Evolutionary conservation across 2,113 vertebrate genomes (phyloP).

Genomic region (Nymphicus hollandicus): DNA sequence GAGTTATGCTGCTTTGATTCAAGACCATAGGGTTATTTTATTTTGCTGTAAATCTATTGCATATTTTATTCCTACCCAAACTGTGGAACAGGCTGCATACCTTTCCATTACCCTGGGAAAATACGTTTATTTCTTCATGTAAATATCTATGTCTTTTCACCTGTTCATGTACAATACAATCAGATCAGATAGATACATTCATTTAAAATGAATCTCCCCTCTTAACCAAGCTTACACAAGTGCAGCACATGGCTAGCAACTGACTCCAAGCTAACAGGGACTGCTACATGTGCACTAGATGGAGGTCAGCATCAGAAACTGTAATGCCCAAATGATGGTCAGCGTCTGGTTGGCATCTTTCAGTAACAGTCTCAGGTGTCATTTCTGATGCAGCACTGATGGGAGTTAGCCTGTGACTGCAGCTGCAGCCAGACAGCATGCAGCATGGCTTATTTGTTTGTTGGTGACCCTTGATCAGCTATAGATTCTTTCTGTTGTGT

Average conservation of each 20-base stretch:
- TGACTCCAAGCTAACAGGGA: neutral
- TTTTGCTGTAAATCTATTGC: neutral
- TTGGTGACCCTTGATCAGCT: neutral
- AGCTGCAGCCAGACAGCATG: neutral
- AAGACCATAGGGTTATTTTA: neutral
- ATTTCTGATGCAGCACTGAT: neutral
- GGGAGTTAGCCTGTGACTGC: neutral
- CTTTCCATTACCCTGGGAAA: neutral
- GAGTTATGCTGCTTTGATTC: neutral
- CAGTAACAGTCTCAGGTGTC: neutral
- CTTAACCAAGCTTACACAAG: neutral
- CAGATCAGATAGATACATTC: neutral
- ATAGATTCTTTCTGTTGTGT: neutral
- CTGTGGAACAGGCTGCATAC: neutral
- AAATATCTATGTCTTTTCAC: neutral
- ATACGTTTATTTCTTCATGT: neutral
- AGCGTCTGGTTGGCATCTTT: neutral
- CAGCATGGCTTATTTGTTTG: neutral
- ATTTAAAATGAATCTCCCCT: neutral
- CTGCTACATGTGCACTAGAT: neutral
- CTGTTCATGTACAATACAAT: neutral
- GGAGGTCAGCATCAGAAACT: neutral
- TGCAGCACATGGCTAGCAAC: neutral
- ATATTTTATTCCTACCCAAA: neutral
- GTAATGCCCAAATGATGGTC: neutral